Evolutionary conservation across 2,888 invertebrate genomes (phyloP), one percentile per base, ranked within the genome.

Genomic region (Athalia rosae): DNA sequence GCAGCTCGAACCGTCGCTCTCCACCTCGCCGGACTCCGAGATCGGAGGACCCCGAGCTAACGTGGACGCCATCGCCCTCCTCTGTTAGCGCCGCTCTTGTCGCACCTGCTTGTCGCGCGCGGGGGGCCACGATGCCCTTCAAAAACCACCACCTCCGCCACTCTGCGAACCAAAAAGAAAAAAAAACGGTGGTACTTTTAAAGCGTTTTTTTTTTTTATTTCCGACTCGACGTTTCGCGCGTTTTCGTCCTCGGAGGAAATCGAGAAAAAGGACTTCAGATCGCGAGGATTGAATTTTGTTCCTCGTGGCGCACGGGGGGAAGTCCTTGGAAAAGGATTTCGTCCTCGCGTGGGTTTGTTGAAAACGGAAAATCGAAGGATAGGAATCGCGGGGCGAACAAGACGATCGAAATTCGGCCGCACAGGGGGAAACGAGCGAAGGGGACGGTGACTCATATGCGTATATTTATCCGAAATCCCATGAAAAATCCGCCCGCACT

Each of bases 1-100:
- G 80, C 88, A 84, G 82, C 89, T 89, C 79, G 88, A 90, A 80
- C 88, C 87, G 78, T 89, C 90, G 82, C 89, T 90, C 83, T 89
- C 89, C 81, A 87, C 81, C 77, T 90, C 89, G 74, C 85, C 80
- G 78, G 83, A 78, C 59, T 87, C 85, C 77, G 84, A 82, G 78
- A 85, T 81, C 82, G 81, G 79, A 76, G 84, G 79, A 86, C 89
- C 67, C 45, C 85, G 87, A 78, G 84, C 84, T 82, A 86, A 84
- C 79, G 84, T 87, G 64, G 88, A 86, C 79, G 87, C 82, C 87
- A 87, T 89, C 76, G 47, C 74, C 56, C n/a, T 45, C n/a, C 67
- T 28, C 28, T 28, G 50, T 67, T 28, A 59, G 45, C 71, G 71
- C 56, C 71, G 58, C 71, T 58, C 50, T 62, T 28, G 28, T 28